These are phyloP conservation scores for Drosophila kohkoa DNA, from an alignment of 1,140 invertebrate genomes.

Conservation along the genomic window DNA sequence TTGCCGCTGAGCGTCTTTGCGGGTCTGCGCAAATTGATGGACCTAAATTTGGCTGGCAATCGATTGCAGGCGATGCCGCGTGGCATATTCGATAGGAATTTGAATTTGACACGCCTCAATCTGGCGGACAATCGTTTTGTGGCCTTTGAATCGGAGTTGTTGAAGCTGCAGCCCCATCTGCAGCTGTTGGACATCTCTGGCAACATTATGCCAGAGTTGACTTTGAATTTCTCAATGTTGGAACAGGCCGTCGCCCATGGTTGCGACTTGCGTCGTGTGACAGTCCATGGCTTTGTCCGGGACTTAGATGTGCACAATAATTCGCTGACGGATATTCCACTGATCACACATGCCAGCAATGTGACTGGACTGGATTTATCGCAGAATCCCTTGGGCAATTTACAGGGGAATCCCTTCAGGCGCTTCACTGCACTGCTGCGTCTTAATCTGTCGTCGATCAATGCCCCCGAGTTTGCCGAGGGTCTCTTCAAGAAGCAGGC, in stretches of 20 bases:
- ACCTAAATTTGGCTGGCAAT: constrained; percentile 76
- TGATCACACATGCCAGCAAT: constrained; percentile 70
- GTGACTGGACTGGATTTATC: constrained; percentile 74
- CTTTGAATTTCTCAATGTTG: constrained; percentile 66
- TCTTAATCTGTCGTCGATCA: constrained; percentile 69
- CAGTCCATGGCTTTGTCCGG: constrained; percentile 60
- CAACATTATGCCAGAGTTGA: constrained; percentile 76
- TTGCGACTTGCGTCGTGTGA: constrained; percentile 73
- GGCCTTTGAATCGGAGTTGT: constrained; percentile 73
- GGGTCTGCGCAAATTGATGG: constrained; percentile 67
- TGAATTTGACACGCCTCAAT: constrained; percentile 70
- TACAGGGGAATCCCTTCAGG: constrained; percentile 71
- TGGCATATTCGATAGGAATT: constrained; percentile 73
- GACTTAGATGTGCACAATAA: constrained; percentile 81
- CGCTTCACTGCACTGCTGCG: constrained; percentile 66
- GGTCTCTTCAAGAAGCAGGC: constrained; percentile 77
- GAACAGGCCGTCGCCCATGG: constrained; percentile 59
- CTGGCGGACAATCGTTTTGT: constrained; percentile 67
- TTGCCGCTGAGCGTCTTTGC: constrained; percentile 62
- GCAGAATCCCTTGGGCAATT: constrained; percentile 73
- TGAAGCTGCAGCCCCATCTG: constrained; percentile 64
- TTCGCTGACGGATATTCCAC: constrained; percentile 74
- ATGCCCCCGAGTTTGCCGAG: constrained; percentile 70
- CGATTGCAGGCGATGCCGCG: constrained; percentile 60
- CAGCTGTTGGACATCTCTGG: constrained; percentile 70